Evolutionary conservation across 2,797 vertebrate species (phyloP).

Genomic region (Champsocephalus gunnari): DNA sequence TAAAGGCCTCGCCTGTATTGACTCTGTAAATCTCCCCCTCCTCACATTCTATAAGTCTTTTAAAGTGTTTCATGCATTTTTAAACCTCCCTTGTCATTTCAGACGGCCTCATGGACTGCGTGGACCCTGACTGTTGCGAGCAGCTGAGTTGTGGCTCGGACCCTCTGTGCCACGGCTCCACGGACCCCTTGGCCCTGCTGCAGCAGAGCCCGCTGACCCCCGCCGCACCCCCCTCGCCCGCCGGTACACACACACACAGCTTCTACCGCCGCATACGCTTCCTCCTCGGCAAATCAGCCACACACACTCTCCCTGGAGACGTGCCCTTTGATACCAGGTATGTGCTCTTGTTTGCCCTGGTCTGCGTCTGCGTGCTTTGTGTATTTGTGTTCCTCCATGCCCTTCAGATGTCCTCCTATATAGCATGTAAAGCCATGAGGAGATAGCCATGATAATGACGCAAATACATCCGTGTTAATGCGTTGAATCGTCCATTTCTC

Average conservation of each 20-base stretch:
- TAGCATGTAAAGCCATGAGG: constrained; percentile 10
- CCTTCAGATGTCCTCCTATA: constrained; percentile 39
- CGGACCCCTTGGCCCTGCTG: constrained; percentile 93
- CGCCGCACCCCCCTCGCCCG: constrained; percentile 71
- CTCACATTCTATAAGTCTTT: neutral
- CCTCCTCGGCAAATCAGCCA: constrained; percentile 93
- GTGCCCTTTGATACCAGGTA: constrained; percentile 94
- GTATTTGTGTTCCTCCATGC: constrained; percentile 41
- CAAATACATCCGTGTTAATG: constrained; percentile 40
- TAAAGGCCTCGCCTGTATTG: constrained; percentile 24
- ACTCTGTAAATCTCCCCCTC: constrained; percentile 7
- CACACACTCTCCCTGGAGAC: constrained; percentile 92
- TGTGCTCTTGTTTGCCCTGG: constrained; percentile 36
- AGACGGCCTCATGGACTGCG: constrained; percentile 95
- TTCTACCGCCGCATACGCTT: constrained; percentile 94
- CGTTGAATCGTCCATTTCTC: constrained; percentile 28
- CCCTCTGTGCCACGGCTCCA: constrained; percentile 93
- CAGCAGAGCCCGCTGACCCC: constrained; percentile 87
- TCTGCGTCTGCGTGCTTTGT: constrained; percentile 25
- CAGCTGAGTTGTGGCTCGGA: constrained; percentile 91
- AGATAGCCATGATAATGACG: constrained; percentile 17
- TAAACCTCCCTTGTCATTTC: constrained; percentile 46
- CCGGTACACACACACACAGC: constrained; percentile 78
- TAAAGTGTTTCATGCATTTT: neutral
- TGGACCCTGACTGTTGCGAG: constrained; percentile 95